Base-by-base conservation (phyloP, 2,888 invertebrate species). In the Cryptophagus acutangulus region DNA sequence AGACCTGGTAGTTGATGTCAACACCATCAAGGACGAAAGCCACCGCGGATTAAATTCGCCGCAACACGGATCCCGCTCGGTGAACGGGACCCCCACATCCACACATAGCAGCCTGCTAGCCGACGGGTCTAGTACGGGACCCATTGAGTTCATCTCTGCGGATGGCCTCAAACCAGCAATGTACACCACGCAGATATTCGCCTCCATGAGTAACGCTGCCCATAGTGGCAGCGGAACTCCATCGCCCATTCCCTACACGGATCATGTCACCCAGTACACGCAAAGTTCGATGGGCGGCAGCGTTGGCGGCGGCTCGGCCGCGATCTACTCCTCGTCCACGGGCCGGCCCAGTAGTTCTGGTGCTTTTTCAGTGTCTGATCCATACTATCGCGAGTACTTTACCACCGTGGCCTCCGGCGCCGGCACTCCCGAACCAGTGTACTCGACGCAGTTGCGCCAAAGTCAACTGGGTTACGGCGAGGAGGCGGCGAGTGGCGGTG, bases 331-430 rank as follows among this genome's bases (percentile, higher is more conserved):
- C 31, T 58, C 69, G 16, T 53, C 61, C 33, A 62, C 69, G 31
- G 65, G 61, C 25, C 54, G 67, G 34, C 61, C 66, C 5, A 60
- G 61, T 26, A 65, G 63, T 63, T 73, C 77, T 40, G 71, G 80
- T 33, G 73, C 79, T 48, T 83, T 83, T 65, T 73, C 82, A 51
- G 68, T 68, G 30, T 73, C 79, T 54, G 84, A 84, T 62, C 82
- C 83, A 48, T 85, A 89, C 74, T 85, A 85, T 71, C 81, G 87
- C 69, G 87, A 87, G 70, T 86, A 86, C 67, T 86, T 84, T 68
- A 76, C 77, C 45, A 77, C 79, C 46, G 74, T 74, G 26, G 72
- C 76, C 33, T 69, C 69, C 35, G 77, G 77, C 38, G 67, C 65
- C 38, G 74, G 74, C 41, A 77, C 78, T 57, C 78, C 78, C 54